Evolutionary conservation across 2,888 invertebrate species (phyloP), one percentile per base, ranked within the genome.

Genomic region (Pheosia tremula): DNA sequence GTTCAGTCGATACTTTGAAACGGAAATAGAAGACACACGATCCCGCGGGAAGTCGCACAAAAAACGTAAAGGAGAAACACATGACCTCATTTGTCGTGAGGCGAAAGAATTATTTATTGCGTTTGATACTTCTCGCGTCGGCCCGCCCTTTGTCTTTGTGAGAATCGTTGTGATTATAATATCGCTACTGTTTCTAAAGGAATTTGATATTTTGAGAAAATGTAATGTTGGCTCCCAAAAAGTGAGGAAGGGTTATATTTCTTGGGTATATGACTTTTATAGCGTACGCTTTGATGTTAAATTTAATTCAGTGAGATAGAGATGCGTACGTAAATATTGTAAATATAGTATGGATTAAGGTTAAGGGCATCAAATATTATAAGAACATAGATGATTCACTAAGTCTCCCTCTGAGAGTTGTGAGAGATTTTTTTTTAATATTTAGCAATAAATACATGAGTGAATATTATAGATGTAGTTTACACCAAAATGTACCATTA

Each of bases 21-120:
- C 93, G 93, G 93, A 93, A 93, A 93, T 92, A 93, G 93, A 92
- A 89, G 91, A 91, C 91, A 91, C 87, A 91, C 88, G 91, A 92
- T 90, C 92, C 90, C 92, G 90, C 89, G 92, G 92, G 93, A 92
- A 92, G 90, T 80, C 71, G 77, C 74, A 80, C 85, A 90, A 91
- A 93, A 93, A 93, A 89, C 85, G 84, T 88, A 89, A 91, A 92
- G 87, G 86, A 88, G 91, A 91, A 93, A 93, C 93, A 93, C 84
- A 93, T 93, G 93, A 93, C 92, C 92, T 91, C 92, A 93, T 93
- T 93, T 93, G 93, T 93, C 91, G 89, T 82, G 85, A 83, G 84
- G 82, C 80, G 85, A 81, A 76, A 81, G 93, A 91, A 93, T 92
- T 91, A 93, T 93, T 93, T 93, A 93, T 93, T 90, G 85, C 86